Evolutionary conservation across 2,113 vertebrate species (phyloP).

Genomic region (mouse (Mus musculus)): DNA sequence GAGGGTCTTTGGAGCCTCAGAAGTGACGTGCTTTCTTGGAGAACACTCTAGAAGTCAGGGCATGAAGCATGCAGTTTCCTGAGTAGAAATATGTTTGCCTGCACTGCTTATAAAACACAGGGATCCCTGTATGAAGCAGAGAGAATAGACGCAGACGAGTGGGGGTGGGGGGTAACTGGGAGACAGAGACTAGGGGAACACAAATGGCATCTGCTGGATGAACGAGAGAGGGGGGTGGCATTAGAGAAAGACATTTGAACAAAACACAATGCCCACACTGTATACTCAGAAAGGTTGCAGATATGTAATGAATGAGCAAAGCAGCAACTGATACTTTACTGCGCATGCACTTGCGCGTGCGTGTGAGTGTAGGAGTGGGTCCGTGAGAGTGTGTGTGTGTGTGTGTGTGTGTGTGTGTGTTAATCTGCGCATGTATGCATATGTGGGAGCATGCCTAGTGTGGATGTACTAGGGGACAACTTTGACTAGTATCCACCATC

Average conservation of each 20-base stretch:
- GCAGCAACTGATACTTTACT: not conserved
- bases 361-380: not conserved
- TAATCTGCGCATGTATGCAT: not conserved
- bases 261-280: not conserved
- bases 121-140: no score
- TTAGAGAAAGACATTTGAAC: not conserved
- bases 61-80: not conserved
- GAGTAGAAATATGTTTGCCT: not conserved
- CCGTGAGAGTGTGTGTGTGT: no score
- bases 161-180: fast-evolving
- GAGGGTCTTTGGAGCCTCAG: not conserved
- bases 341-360: fast-evolving
- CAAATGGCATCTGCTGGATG: not conserved
- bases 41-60: not conserved
- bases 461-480: no score
- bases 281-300: not conserved
- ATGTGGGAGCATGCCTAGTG: not conserved
- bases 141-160: not conserved
- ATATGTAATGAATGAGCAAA: not conserved
- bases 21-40: not conserved
- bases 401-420: not conserved
- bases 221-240: not conserved
- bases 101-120: not conserved
- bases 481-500: not conserved
- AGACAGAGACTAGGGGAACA: fast-evolving